phyloP scores from a whole-genome alignment of 2,113 vertebrate genomes.

The Acanthisitta chloris region DNA sequence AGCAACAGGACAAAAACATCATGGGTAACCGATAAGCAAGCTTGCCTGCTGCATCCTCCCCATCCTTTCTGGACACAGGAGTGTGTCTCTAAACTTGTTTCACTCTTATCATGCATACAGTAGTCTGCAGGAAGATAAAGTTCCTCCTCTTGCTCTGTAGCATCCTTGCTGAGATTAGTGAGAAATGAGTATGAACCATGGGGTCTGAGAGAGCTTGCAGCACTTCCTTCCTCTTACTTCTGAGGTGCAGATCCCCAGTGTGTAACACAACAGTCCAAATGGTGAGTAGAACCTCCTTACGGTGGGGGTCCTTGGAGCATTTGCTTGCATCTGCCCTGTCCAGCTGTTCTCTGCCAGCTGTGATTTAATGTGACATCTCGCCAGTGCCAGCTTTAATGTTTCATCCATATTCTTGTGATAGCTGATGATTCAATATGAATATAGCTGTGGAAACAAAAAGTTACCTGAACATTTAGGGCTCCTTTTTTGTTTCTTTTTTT shows the following conservation, averaged over 20 bases:
- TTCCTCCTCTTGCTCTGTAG: neutral
- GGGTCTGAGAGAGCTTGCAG: neutral
- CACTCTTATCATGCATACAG: neutral
- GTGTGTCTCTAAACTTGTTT: neutral
- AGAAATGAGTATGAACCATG: neutral
- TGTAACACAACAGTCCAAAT: accelerated
- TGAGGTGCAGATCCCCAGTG: neutral
- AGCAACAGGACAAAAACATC: neutral
- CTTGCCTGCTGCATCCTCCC: neutral
- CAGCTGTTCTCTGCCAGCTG: neutral
- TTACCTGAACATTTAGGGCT: neutral
- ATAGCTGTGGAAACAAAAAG: neutral
- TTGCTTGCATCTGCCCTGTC: neutral
- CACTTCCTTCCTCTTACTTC: neutral
- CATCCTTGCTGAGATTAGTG: neutral
- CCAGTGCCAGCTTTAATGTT: neutral
- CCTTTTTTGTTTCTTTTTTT: neutral
- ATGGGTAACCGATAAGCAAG: neutral
- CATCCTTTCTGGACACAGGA: neutral
- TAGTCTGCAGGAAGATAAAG: neutral
- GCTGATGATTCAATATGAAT: neutral
- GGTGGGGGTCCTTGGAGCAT: accelerated
- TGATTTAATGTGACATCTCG: neutral
- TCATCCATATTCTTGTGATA: neutral
- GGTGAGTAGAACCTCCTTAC: neutral